Conservation (phyloP, 2,113 vertebrate species). For the Corythornis madagascariensis region DNA sequence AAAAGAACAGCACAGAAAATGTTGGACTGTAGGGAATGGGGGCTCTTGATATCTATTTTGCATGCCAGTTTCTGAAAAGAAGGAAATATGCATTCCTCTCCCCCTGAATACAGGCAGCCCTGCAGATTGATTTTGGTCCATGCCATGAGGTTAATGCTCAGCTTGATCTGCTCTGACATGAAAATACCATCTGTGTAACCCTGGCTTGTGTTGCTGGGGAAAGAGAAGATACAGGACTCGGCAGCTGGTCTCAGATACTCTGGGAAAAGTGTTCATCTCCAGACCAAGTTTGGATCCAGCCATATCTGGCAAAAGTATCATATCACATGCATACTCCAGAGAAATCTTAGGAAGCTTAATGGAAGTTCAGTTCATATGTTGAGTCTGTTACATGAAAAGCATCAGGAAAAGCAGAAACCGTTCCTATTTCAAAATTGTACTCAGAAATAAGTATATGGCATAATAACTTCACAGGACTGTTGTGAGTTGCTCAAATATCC, state of each 20-base stretch:
- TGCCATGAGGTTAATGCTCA: conserved; percentile 64
- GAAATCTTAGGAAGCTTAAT: conserved; percentile 62
- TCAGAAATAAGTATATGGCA: background rate
- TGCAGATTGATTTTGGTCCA: conserved; percentile 62
- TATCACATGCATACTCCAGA: conserved; percentile 46
- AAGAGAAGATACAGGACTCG: conserved; percentile 51
- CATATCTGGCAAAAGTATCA: conserved; percentile 51
- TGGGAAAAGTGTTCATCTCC: conserved; percentile 50
- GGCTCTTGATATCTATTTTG: conserved; percentile 9
- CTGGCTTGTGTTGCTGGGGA: conserved; percentile 20
- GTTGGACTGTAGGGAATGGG: background rate
- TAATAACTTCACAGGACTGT: background rate
- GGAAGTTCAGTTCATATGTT: conserved; percentile 54
- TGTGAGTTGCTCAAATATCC: background rate
- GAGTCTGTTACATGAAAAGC: conserved; percentile 51
- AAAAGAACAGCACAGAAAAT: background rate
- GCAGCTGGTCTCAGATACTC: conserved; percentile 65
- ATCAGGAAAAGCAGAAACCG: conserved; percentile 56
- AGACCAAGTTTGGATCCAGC: conserved; percentile 56
- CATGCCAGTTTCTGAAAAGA: background rate
- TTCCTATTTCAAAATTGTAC: background rate
- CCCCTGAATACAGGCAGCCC: background rate
- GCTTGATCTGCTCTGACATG: conserved; percentile 55
- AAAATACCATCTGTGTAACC: conserved; percentile 71
- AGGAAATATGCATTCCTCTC: background rate